Base-by-base conservation (phyloP, 2,113 vertebrate genomes). In the Desmodus rotundus region DNA sequence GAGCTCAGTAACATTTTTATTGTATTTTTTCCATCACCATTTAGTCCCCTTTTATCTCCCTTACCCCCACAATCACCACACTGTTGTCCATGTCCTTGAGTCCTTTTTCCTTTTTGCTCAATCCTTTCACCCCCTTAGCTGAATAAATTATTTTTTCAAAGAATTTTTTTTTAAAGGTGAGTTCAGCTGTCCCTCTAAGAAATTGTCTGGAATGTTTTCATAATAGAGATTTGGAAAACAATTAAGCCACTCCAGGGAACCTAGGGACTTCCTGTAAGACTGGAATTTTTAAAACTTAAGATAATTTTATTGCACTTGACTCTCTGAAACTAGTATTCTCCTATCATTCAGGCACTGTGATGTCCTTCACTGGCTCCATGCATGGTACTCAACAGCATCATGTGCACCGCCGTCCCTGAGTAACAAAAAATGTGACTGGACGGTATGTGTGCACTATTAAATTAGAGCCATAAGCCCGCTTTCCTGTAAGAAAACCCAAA, bases 401-500 rank as follows among this genome's bases (percentile, higher is more conserved):
- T n/a, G n/a, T 77, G 61, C 14, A 19, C 41, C 16, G 19, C 45
- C 63, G 61, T 80, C 54, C 54, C 54, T 65, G 81, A 89, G 95
- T 87, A 47, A 28, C 89, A 61, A 89, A 94, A 96, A 94, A 92
- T 91, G 93, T 0, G 38, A 52, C 86, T 63, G 4, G 41, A 41
- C 68, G 45, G 58, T 74, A 4, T 45, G 31, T 33, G 36, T 80
- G 31, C 14, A 1, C 67, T 86, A 16, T 85, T 96, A 52, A 94
- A 83, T 95, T 77, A 91, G n/a, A 54, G n/a, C 82, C 19, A 3
- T 47, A 54, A 84, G 36, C 87, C 73, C 28, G 63, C 73, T 77
- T 13, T 19, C 77, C 91, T 87, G 12, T 76, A 50, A 14, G 81
- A 83, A 80, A 82, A 50, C 82, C 76, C 2, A 0, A 38, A 82